Evolutionary conservation across 2,113 vertebrate genomes (phyloP).

Genomic region (Caretta caretta): DNA sequence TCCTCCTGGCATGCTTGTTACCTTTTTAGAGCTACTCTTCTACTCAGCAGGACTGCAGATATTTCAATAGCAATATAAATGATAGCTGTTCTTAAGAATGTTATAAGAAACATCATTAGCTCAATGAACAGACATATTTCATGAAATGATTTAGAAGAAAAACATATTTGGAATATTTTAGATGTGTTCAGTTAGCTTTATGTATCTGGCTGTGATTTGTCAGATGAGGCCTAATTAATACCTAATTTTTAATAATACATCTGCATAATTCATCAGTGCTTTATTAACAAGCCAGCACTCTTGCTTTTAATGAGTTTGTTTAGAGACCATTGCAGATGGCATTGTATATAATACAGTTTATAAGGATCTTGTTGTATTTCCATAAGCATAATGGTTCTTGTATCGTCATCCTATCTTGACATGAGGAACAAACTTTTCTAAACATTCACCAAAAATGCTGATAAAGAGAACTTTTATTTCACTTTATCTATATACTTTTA

Average conservation of each 20-base stretch:
- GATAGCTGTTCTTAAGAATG: constrained; percentile 34
- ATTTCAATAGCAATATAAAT: constrained; percentile 15
- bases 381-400: constrained; percentile 16
- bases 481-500: constrained; percentile 18
- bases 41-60: constrained; percentile 16
- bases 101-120: constrained; percentile 49
- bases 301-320: constrained; percentile 56
- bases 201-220: constrained; percentile 57
- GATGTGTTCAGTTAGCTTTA: constrained; percentile 37
- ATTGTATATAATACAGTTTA: constrained; percentile 34
- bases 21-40: constrained; percentile 31
- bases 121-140: constrained; percentile 11
- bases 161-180: constrained; percentile 54
- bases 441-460: constrained; percentile 51
- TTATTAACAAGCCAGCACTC: constrained; percentile 34
- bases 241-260: constrained; percentile 36
- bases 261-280: constrained; percentile 46
- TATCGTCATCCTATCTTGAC: background rate
- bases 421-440: constrained; percentile 45
- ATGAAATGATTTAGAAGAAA: constrained; percentile 31
- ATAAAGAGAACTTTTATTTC: background rate
- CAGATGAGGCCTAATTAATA: constrained; percentile 58
- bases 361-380: constrained; percentile 20
- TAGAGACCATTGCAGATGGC: constrained; percentile 21
- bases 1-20: constrained; percentile 48